phyloP scores from a whole-genome alignment of 2,888 invertebrate species.

The Tachina fera region DNA sequence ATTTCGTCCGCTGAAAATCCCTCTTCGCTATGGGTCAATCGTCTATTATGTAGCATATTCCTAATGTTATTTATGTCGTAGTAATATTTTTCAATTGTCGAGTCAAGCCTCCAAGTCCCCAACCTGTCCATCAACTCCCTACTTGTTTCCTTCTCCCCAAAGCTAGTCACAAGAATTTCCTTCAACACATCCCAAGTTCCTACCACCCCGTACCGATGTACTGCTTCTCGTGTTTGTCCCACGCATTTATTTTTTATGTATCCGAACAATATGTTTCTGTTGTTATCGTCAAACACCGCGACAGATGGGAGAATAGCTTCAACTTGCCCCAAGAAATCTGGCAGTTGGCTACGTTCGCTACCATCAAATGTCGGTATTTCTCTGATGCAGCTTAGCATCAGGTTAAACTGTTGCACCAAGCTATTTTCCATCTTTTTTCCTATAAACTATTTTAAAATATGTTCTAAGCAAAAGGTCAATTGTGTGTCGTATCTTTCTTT shows the following conservation, averaged over 20 bases:
- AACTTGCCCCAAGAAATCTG: slow-evolving; percentile 42
- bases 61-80: slow-evolving; percentile 36
- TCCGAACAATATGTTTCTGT: slow-evolving; percentile 25
- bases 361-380: slow-evolving; percentile 49
- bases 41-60: slow-evolving; percentile 30
- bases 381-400: slow-evolving; percentile 8
- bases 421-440: no score
- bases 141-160: slow-evolving; percentile 37
- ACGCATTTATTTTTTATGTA: slow-evolving; percentile 50
- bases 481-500: no score
- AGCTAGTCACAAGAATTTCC: slow-evolving; percentile 2
- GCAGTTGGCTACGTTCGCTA: slow-evolving; percentile 24
- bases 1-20: slow-evolving; percentile 25
- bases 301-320: slow-evolving; percentile 37
- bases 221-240: slow-evolving; percentile 3
- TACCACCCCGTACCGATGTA: background rate
- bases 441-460: no score
- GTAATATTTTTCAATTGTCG: slow-evolving; percentile 54
- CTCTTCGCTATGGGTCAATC: slow-evolving; percentile 23
- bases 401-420: background rate
- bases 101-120: background rate
- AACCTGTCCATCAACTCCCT: slow-evolving; percentile 35
- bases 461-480: no score
- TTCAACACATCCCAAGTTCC: slow-evolving; percentile 25
- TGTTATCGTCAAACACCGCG: slow-evolving; percentile 7